Evolutionary conservation across 64 coral and sea anemone genomes (phyloP).

Genomic region (Pachyseris speciosa): DNA sequence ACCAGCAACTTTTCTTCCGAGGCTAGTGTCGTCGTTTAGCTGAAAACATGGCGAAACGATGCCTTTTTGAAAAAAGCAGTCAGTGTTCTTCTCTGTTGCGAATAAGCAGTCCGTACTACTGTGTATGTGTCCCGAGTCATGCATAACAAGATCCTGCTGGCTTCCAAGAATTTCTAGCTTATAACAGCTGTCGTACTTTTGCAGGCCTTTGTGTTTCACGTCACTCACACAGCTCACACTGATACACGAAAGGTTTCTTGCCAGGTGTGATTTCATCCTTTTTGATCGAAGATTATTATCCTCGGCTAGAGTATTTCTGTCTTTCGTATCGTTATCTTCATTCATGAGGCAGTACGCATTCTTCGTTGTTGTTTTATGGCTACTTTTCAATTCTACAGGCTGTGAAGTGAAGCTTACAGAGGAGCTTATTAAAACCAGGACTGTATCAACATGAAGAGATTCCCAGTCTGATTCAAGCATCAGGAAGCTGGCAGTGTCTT

Average conservation of each 20-base stretch:
- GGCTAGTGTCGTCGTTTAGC: neutral
- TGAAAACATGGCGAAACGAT: conserved; percentile 4
- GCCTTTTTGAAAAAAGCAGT: neutral
- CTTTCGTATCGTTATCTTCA: neutral
- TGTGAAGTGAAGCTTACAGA: neutral
- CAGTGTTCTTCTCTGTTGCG: neutral
- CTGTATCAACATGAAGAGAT: neutral
- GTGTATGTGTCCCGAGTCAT: neutral
- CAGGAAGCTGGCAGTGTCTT: conserved; percentile 4
- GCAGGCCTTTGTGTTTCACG: neutral
- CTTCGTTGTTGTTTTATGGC: neutral
- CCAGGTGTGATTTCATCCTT: neutral
- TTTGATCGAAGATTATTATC: neutral
- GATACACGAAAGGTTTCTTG: neutral
- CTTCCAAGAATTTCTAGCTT: neutral
- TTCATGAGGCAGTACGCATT: neutral
- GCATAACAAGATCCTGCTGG: neutral
- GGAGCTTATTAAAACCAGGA: conserved; percentile 12
- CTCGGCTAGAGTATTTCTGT: neutral
- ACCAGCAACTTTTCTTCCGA: neutral
- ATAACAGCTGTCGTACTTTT: conserved; percentile 38
- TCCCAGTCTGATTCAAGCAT: conserved; percentile 30
- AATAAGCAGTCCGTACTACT: conserved; percentile 10
- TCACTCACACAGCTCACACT: neutral
- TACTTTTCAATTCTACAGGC: neutral